Base-by-base conservation (phyloP, 1,140 invertebrate species). In the Zaprionus africanus region DNA sequence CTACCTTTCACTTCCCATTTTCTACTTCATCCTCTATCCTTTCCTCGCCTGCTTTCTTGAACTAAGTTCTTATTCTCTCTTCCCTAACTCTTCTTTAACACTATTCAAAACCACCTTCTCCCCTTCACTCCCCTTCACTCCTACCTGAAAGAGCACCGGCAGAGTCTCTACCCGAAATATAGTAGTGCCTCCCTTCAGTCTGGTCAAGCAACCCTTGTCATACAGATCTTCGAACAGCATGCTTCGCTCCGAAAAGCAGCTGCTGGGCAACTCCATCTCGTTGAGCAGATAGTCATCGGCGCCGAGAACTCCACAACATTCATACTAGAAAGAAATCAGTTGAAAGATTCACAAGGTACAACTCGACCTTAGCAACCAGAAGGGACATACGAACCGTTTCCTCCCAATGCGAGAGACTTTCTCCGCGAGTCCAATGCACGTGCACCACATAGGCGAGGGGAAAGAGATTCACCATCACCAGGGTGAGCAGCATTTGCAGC, bases 241-340 rank as follows among this genome's bases (percentile, higher is more conserved):
- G n/a, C 19, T 57, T 4, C 11, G 0, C 17, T 71, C 13, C 6
- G 7, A 12, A 5, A 62, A 86, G 38, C 83, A 86, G 17, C 79
- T 81, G 13, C n/a, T 2, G 0, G 66, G 73, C 31, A 81, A n/a
- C 4, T 53, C 3, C 4, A 67, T 17, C 0, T 1, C 13, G 1
- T 2, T 24, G 1, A 53, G 28, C 11, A 22, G 1, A 62, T 86
- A 87, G 22, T 86, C 83, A 7, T 57, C 53, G 2, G 83, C 69
- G 4, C 83, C 77, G 5, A 71, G 19, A 0, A 67, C 49, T 1
- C 83, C 83, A 31, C 83, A 87, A 49, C 83, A 86, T 2, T 41
- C n/a, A 3, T 34, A 67, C 82, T 85, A 6, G 0, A 62, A 11
- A 46, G n/a, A 19, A 15, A 28, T 15, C 9, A 13, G 12, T 11